Percentiles rank a stretch among this genome's conserved stretches.
phyloP scores from a whole-genome alignment of 2,797 vertebrate species.

The Fistularia commersonii region DNA sequence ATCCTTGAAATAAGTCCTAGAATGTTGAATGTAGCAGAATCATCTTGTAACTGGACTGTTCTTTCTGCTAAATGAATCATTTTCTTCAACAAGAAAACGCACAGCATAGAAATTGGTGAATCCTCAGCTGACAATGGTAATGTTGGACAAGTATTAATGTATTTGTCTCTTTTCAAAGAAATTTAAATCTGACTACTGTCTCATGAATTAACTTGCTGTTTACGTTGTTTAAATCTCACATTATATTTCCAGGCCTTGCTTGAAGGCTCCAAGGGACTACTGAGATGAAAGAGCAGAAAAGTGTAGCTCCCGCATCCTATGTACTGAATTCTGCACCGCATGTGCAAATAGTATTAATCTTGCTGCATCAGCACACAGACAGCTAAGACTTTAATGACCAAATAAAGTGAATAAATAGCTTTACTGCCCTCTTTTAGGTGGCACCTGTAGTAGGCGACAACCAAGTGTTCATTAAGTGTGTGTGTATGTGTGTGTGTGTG shows the following conservation, averaged over 20 bases:
- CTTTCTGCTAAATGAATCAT: neutral
- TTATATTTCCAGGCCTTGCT: neutral
- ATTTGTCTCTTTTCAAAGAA: too few relatives aligned
- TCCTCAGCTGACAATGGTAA: too few relatives aligned
- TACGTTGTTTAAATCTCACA: too few relatives aligned
- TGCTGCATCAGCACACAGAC: conserved; percentile 33
- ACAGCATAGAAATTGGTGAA: too few relatives aligned
- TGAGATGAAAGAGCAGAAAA: conserved; percentile 23
- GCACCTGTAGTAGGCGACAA: conserved; percentile 32
- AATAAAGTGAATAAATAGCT: conserved; percentile 39
- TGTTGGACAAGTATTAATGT: too few relatives aligned
- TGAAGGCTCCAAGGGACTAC: conserved; percentile 42
- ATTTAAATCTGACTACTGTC: too few relatives aligned
- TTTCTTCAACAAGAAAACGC: neutral
- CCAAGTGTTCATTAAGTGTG: conserved; percentile 34
- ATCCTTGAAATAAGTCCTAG: conserved; percentile 17
- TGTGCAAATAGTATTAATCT: conserved; percentile 25
- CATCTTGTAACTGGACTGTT: neutral
- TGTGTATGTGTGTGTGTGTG: conserved; percentile 6
- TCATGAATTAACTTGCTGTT: too few relatives aligned
- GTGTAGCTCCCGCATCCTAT: conserved; percentile 10
- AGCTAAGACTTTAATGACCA: conserved; percentile 39
- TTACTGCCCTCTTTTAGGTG: conserved; percentile 26
- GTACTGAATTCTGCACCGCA: neutral
- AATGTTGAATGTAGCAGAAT: conserved; percentile 2